Evolutionary conservation across 35 echinoderm and acorn worm species (phyloP).

Genomic region (Patiria miniata): DNA sequence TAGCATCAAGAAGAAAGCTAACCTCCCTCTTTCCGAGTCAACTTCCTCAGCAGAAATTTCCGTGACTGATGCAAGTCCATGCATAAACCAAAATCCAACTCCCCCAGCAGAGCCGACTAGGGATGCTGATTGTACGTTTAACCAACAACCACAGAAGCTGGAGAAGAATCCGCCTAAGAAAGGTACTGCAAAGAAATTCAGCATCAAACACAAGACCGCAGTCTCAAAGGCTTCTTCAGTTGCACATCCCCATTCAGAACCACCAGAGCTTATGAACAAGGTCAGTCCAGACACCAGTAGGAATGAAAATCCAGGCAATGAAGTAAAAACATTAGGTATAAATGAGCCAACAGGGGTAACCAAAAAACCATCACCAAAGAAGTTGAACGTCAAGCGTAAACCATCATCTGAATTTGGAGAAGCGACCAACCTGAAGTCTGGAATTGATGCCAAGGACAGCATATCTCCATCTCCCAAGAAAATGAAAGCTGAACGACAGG

Average conservation of each 20-base stretch:
- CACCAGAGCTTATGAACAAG: not conserved
- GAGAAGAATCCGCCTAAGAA: not conserved
- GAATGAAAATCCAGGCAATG: not conserved
- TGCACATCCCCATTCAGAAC: not conserved
- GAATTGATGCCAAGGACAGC: not conserved
- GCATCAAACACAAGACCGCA: not conserved
- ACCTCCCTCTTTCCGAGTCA: no score
- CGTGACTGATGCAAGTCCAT: no score
- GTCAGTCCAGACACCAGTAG: not conserved
- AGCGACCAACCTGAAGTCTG: not conserved
- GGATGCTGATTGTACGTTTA: not conserved
- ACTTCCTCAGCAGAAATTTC: no score
- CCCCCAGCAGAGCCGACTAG: not conserved
- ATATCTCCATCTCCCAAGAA: not conserved
- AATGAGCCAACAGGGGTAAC: not conserved
- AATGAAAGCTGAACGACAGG: not conserved
- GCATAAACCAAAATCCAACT: not conserved
- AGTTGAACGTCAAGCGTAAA: constrained; percentile 8
- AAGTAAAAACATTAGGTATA: not conserved
- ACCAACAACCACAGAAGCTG: not conserved
- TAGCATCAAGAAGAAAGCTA: not conserved
- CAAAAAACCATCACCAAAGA: not conserved
- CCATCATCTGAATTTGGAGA: not conserved
- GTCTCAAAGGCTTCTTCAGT: not conserved
- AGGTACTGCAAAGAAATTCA: not conserved